These are phyloP conservation scores for Elanus axillaris DNA, from an alignment of 2,113 vertebrate species.

Conservation along the genomic window DNA sequence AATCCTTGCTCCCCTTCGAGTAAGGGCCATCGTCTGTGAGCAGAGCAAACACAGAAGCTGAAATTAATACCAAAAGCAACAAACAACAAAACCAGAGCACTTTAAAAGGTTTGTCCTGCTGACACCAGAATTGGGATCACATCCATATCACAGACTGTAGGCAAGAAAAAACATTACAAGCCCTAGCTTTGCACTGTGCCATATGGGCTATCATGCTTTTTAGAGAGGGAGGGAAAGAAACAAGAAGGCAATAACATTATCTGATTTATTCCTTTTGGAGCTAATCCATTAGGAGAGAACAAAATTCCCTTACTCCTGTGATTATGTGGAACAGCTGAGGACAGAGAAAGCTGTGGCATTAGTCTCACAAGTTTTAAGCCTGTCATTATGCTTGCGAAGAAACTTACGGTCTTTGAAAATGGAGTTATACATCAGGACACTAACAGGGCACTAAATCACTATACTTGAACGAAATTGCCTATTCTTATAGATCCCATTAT, in stretches of 20 bases:
- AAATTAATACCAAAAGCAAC: neutral
- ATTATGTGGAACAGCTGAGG: conserved; percentile 45
- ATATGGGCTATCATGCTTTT: neutral
- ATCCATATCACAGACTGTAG: neutral
- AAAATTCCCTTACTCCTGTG: conserved; percentile 34
- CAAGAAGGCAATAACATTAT: neutral
- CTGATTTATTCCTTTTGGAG: conserved; percentile 46
- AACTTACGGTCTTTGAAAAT: conserved; percentile 27
- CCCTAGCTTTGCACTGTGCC: neutral
- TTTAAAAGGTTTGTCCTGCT: neutral
- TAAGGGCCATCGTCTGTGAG: conserved; percentile 91
- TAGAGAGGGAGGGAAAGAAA: neutral
- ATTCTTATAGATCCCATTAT: conserved; percentile 55
- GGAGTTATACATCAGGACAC: conserved; percentile 58
- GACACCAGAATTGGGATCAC: neutral
- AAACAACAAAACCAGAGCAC: neutral
- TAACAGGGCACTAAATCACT: conserved; percentile 63
- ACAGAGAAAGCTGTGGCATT: conserved; percentile 12
- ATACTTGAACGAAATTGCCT: conserved; percentile 58
- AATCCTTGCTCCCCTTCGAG: conserved; percentile 88
- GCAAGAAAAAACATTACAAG: neutral
- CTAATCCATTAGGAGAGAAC: neutral
- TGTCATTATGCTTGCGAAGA: conserved; percentile 46
- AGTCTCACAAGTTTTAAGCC: conserved; percentile 44
- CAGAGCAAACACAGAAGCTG: neutral